Percentiles rank a stretch among this genome's conserved stretches.
Conservation (phyloP, 2,113 vertebrate genomes). For the Ploceus nigricollis region DNA sequence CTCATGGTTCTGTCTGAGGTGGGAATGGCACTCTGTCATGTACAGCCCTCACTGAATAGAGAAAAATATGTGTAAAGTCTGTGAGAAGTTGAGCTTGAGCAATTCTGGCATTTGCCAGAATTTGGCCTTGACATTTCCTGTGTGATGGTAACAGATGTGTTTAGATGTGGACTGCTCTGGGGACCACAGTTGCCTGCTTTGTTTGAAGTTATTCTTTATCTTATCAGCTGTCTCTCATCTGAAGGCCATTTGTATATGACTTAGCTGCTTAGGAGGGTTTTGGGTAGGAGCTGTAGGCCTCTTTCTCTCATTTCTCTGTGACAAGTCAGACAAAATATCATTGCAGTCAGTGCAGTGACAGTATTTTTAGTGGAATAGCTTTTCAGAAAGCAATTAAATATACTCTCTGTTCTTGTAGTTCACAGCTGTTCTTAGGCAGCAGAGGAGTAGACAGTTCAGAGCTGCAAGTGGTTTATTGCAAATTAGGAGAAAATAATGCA, state of each 20-base stretch:
- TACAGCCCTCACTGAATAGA: neutral
- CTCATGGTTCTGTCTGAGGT: fast-evolving
- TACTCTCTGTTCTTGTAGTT: neutral
- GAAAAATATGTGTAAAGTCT: neutral
- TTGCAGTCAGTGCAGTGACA: neutral
- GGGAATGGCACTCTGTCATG: neutral
- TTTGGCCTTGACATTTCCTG: neutral
- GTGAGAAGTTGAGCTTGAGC: neutral
- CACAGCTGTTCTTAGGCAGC: neutral
- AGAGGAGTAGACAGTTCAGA: neutral
- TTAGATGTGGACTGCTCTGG: neutral
- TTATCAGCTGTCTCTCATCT: neutral
- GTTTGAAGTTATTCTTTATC: conserved; percentile 5
- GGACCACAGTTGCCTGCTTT: neutral
- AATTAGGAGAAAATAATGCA: neutral
- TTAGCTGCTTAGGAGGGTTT: neutral
- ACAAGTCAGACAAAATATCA: neutral
- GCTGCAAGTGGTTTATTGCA: neutral
- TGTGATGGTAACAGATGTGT: neutral
- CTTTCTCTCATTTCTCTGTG: neutral
- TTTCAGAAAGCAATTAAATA: neutral
- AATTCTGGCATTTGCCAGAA: neutral
- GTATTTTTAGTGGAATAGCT: neutral
- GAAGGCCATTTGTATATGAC: neutral
- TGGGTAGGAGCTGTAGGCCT: neutral